Evolutionary conservation across 1,140 invertebrate species (phyloP), one percentile per base, ranked within the genome.

Genomic region (Atta texana): DNA sequence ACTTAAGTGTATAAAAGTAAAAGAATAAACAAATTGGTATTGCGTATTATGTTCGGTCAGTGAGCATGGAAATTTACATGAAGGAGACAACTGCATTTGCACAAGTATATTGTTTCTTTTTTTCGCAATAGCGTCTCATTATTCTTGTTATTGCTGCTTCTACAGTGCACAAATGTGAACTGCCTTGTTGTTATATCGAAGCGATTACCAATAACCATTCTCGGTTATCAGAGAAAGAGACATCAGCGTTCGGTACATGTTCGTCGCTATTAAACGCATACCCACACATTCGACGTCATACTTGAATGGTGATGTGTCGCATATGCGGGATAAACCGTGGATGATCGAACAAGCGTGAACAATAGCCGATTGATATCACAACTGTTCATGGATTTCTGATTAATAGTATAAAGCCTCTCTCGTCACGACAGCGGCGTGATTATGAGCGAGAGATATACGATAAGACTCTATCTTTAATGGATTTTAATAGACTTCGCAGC

Each of bases 361-460:
- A 82, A 85, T 85, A 71, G 77, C 16, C 34, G 64, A 91, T 82
- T 28, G 69, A 16, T 87, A 91, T 91, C 89, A 55, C 14, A 24
- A 44, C 34, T 10, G 55, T 59, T 88, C 75, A 90, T 78, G 80
- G 81, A 91, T 91, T 85, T 74, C 78, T 61, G 75, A 88, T 90
- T 90, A 91, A 86, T 28, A 59, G 34, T 49, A 87, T 68, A 90
- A 86, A 87, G 64, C 85, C 39, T 63, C n/a, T 51, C 24, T n/a
- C 49, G 31, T 31, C 49, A 39, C 7, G 39, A 77, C 5, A 51
- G 44, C 53, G 3, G 10, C 34, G 31, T 68, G 21, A 68, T 74
- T 59, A 89, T 86, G 31, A 75, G 68, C 59, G 53, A 66, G 14
- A n/a, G 18, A 80, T 68, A 16, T 16, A 14, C 57, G 82, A 89